Evolutionary conservation across 2,797 vertebrate species (phyloP).

Genomic region (Spheniscus humboldti): DNA sequence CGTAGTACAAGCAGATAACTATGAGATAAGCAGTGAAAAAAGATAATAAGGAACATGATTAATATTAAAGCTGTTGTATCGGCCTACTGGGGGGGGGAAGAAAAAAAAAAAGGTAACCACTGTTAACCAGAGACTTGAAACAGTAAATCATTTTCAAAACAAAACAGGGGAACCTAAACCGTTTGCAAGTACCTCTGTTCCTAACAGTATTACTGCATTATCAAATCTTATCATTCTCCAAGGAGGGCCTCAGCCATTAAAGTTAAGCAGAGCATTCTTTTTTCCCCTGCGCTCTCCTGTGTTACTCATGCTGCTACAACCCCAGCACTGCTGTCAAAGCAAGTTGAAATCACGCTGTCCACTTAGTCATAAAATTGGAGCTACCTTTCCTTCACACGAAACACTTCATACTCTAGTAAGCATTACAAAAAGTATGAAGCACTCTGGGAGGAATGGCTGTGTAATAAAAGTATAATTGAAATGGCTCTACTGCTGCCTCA

Average conservation of each 20-base stretch:
- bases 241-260: neutral
- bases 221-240: neutral
- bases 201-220: neutral
- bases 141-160: neutral
- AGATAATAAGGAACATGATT: neutral
- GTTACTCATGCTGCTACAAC: neutral
- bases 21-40: neutral
- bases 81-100: neutral
- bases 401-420: slow-evolving; percentile 22
- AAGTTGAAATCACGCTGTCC: neutral
- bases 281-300: neutral
- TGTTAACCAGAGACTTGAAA: neutral
- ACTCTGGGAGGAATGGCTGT: slow-evolving; percentile 22
- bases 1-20: neutral
- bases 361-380: neutral
- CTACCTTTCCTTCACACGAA: neutral
- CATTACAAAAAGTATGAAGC: neutral
- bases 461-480: slow-evolving; percentile 61
- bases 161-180: neutral
- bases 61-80: neutral
- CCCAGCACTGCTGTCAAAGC: neutral
- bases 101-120: neutral
- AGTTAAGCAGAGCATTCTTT: neutral
- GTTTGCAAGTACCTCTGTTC: neutral
- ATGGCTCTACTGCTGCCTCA: slow-evolving; percentile 36